These are phyloP conservation scores for Sebastes hubbsi DNA, from an alignment of 2,797 vertebrate genomes.

Conservation along the genomic window DNA sequence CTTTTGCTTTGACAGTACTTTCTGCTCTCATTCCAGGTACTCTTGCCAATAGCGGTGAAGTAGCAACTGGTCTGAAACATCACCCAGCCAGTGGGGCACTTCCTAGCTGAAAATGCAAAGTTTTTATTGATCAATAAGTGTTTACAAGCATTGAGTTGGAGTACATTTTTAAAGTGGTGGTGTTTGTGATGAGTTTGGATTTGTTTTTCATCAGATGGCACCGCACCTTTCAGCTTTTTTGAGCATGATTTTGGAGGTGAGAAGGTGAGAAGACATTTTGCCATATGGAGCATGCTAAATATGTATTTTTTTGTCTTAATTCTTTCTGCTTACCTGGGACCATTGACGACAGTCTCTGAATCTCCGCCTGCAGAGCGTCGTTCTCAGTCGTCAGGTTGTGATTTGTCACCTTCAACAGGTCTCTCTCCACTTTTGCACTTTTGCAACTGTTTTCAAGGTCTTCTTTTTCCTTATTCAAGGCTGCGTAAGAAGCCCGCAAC, in stretches of 20 bases:
- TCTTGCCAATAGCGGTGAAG: slow-evolving; percentile 47
- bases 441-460: slow-evolving; percentile 16
- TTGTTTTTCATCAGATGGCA: background rate
- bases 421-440: slow-evolving; percentile 18
- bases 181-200: background rate
- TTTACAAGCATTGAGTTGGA: background rate
- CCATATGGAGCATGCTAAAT: background rate
- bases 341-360: slow-evolving; percentile 12
- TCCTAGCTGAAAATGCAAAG: slow-evolving; percentile 37
- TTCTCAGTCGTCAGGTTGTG: slow-evolving; percentile 55
- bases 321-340: slow-evolving; percentile 22
- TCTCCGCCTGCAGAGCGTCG: slow-evolving; percentile 9
- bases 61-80: slow-evolving; percentile 66
- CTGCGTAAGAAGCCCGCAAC: background rate
- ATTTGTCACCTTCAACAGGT: slow-evolving; percentile 10
- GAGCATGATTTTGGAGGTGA: background rate
- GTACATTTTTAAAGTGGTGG: background rate
- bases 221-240: background rate
- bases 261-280: background rate
- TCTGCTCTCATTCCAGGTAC: slow-evolving; percentile 56
- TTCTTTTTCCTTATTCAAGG: slow-evolving; percentile 14
- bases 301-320: background rate
- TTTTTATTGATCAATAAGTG: background rate
- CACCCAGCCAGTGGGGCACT: slow-evolving; percentile 57
- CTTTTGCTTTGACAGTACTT: slow-evolving; percentile 40